Evolutionary conservation across 2,888 invertebrate species (phyloP).

Genomic region (Ophonus ardosiacus): DNA sequence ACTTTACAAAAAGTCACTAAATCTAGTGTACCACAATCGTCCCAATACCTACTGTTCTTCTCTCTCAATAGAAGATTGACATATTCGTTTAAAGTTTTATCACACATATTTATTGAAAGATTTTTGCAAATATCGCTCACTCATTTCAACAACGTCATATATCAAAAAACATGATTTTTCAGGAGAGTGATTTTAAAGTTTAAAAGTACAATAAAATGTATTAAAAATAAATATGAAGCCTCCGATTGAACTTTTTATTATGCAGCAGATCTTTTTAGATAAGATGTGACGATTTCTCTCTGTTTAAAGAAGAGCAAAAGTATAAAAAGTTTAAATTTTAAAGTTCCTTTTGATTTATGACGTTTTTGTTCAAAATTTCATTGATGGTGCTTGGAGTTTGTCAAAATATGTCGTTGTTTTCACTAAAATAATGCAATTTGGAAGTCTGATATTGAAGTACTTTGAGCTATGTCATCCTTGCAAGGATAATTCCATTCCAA

Average conservation of each 20-base stretch:
- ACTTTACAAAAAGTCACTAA: no score
- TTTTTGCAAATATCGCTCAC: background rate
- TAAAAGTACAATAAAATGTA: background rate
- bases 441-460: background rate
- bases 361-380: no score
- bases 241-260: background rate
- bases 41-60: no score
- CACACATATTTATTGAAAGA: no score
- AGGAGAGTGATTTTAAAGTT: conserved; percentile 6
- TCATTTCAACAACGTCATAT: background rate
- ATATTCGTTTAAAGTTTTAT: no score
- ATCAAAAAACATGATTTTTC: conserved; percentile 1
- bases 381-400: no score
- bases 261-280: conserved; percentile 2
- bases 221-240: conserved; percentile 2
- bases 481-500: conserved; percentile 6
- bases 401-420: background rate
- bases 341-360: no score
- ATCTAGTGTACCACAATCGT: no score
- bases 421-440: conserved; percentile 6
- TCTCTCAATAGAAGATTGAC: no score
- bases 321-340: background rate
- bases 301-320: background rate
- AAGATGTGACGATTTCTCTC: background rate
- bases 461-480: conserved; percentile 2